Conservation (phyloP, 2,888 invertebrate genomes). For the Venusia cambrica region DNA sequence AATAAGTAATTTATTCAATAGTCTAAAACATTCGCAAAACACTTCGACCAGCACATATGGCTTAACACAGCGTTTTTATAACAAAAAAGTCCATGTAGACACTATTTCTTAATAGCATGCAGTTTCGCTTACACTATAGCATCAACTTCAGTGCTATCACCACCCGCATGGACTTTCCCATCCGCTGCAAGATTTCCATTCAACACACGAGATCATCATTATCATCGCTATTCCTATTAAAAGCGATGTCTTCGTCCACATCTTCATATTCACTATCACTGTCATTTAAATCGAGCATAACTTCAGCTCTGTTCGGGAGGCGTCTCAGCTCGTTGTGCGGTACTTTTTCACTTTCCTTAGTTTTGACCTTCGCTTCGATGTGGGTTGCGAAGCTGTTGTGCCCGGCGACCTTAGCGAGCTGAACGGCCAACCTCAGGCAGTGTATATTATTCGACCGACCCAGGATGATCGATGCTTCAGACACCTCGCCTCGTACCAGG, state of each 20-base stretch:
- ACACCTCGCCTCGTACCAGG: conserved; percentile 78
- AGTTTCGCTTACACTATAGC: no score
- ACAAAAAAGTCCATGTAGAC: no score
- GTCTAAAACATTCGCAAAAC: no score
- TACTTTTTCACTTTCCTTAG: conserved; percentile 27
- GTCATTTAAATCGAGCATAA: conserved; percentile 35
- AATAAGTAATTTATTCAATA: no score
- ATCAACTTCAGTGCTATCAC: no score
- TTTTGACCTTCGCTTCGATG: conserved; percentile 37
- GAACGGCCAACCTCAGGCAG: conserved; percentile 79
- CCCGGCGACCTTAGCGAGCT: conserved; percentile 77
- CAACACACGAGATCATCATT: no score
- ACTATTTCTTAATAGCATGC: no score
- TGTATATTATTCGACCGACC: conserved; percentile 77
- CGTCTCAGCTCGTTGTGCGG: conserved; percentile 31
- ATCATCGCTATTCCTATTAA: no score
- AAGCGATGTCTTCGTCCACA: conserved; percentile 9
- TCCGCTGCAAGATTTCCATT: no score
- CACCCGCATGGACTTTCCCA: no score
- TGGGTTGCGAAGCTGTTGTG: conserved; percentile 60
- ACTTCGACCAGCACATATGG: no score
- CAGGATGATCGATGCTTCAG: conserved; percentile 82
- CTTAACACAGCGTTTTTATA: no score
- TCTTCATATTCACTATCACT: conserved; percentile 3
- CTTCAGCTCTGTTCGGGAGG: conserved; percentile 47